Evolutionary conservation across 1,140 invertebrate species (phyloP).

Genomic region (Polyergus mexicanus): DNA sequence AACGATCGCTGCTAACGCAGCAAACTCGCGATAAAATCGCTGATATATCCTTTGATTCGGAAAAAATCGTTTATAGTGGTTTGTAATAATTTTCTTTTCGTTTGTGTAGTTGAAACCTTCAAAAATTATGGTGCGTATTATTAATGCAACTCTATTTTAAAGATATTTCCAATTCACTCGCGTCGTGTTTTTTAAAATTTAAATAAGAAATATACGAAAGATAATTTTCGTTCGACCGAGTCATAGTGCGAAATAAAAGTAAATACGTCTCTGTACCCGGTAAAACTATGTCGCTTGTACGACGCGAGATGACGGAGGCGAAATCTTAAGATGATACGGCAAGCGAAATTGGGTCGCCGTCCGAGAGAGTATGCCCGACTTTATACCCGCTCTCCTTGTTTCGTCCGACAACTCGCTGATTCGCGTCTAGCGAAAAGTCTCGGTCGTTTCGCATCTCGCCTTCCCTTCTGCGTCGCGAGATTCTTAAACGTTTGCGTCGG

Average conservation of each 20-base stretch:
- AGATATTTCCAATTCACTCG: no score
- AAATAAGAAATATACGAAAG: no score
- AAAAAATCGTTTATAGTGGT: no score
- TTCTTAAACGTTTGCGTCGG: slow-evolving; percentile 73
- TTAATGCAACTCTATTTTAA: no score
- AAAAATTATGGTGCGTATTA: no score
- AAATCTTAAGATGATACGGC: slow-evolving; percentile 16
- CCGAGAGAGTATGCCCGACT: slow-evolving; percentile 15
- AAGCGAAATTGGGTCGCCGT: slow-evolving; percentile 44
- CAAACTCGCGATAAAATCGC: background rate
- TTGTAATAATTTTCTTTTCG: no score
- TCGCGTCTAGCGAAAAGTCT: slow-evolving; percentile 35
- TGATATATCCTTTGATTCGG: no score
- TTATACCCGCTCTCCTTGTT: slow-evolving; percentile 22
- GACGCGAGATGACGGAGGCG: background rate
- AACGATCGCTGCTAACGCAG: background rate
- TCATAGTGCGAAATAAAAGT: background rate
- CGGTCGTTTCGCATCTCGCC: slow-evolving; percentile 30
- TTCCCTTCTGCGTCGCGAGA: slow-evolving; percentile 49
- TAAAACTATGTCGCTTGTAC: background rate
- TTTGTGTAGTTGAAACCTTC: no score
- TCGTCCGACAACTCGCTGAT: background rate
- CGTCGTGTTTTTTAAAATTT: no score
- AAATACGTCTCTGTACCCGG: background rate
- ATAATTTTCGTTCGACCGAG: background rate